A percentile compares a stretch with the other conserved stretches of the same genome.
phyloP scores from a whole-genome alignment of 2,888 invertebrate genomes.

The Cataglyphis albicans region DNA sequence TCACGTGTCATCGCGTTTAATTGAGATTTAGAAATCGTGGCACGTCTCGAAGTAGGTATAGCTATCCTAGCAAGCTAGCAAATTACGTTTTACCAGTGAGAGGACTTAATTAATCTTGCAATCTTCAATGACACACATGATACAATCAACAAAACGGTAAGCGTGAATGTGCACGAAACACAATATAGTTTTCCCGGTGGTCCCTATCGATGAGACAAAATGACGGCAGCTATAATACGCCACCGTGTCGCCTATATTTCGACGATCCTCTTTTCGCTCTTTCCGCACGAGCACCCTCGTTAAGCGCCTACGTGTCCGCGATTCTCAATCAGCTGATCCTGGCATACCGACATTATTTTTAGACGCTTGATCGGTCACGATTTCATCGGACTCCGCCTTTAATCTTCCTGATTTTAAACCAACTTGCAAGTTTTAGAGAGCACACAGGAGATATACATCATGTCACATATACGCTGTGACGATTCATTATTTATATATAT shows the following conservation, averaged over 20 bases:
- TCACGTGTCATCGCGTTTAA: background rate
- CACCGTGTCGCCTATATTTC: slow-evolving; percentile 64
- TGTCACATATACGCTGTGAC: background rate
- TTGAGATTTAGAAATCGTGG: slow-evolving; percentile 10
- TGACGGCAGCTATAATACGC: slow-evolving; percentile 57
- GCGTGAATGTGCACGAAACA: slow-evolving; percentile 10
- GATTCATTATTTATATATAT: slow-evolving; percentile 14
- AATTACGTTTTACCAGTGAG: slow-evolving; percentile 4
- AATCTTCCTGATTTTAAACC: slow-evolving; percentile 39
- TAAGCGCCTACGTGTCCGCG: slow-evolving; percentile 80
- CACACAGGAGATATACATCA: background rate
- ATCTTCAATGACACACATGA: slow-evolving; percentile 18
- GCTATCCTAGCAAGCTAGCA: background rate
- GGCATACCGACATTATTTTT: slow-evolving; percentile 70
- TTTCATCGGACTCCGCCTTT: slow-evolving; percentile 51
- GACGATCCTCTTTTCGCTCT: slow-evolving; percentile 68
- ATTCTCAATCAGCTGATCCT: slow-evolving; percentile 73
- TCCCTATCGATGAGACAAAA: slow-evolving; percentile 55
- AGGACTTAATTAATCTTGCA: slow-evolving; percentile 28
- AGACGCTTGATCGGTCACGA: slow-evolving; percentile 59
- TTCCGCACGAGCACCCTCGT: slow-evolving; percentile 78
- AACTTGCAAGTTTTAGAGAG: slow-evolving; percentile 12
- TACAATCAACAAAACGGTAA: slow-evolving; percentile 12
- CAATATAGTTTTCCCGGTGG: slow-evolving; percentile 22
- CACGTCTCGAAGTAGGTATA: background rate